Conservation (phyloP, 2,888 invertebrate genomes). For the Lydus trimaculatus region DNA sequence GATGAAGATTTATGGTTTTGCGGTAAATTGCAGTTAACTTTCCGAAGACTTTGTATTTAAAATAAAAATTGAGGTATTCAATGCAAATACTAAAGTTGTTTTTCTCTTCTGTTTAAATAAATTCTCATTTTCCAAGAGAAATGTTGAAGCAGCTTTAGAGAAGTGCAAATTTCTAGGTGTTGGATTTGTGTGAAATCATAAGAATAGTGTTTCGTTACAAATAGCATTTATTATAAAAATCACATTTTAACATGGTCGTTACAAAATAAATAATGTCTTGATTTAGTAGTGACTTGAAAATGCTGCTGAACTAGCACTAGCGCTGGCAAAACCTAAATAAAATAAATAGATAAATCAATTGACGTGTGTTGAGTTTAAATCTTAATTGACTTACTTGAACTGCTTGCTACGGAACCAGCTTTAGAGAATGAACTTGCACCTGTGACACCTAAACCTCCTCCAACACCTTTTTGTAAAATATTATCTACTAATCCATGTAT, state of each 20-base stretch:
- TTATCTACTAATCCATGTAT: conserved; percentile 14
- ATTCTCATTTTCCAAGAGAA: too few species aligned
- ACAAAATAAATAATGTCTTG: neutral
- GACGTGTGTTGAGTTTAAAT: neutral
- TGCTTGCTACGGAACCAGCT: conserved; percentile 14
- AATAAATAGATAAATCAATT: neutral
- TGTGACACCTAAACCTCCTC: conserved; percentile 20
- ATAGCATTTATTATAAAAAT: conserved; percentile 21
- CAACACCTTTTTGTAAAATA: conserved; percentile 19
- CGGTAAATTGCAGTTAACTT: too few species aligned
- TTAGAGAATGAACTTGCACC: conserved; percentile 25
- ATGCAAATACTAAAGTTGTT: too few species aligned
- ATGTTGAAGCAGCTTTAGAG: too few species aligned
- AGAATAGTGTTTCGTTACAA: neutral
- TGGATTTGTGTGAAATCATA: neutral
- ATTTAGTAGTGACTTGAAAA: conserved; percentile 16
- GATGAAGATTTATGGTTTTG: too few species aligned
- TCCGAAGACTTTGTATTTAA: too few species aligned
- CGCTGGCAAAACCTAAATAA: conserved; percentile 23
- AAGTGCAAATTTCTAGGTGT: too few species aligned
- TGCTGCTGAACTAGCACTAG: conserved; percentile 17
- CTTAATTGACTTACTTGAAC: conserved; percentile 19
- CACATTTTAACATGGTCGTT: conserved; percentile 13
- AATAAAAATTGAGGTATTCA: too few species aligned
- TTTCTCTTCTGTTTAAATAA: too few species aligned